Evolutionary conservation across 37 sponge, comb jelly and placozoan species (phyloP), one percentile per base, ranked within the genome.

Genomic region (Halisarca cf. caerulea): DNA sequence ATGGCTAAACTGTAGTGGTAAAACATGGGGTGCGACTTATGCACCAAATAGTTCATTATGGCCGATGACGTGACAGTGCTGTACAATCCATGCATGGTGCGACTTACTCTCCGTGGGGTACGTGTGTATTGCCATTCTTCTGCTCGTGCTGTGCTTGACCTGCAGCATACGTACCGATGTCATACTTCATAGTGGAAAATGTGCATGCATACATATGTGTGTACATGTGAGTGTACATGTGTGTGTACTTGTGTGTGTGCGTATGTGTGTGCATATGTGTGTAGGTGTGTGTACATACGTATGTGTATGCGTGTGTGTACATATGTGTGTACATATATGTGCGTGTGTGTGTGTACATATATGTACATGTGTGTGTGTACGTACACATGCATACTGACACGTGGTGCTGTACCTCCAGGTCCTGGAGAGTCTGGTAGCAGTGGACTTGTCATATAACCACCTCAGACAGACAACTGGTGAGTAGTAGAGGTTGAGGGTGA

Each of bases 371-470:
- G n/a, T n/a, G n/a, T n/a, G n/a, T n/a, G n/a, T n/a, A n/a, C n/a
- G n/a, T n/a, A n/a, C n/a, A n/a, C n/a, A 18, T 17, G 17, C 17
- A 17, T 54, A 17, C 15, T n/a, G 7, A 28, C 27, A 2, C 25
- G 60, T 59, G 3, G 6, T 27, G 20, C 62, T 38, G 2, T 27
- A 51, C 36, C 20, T 30, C 1, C 82, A 91, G 92, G 83, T 88
- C 23, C 51, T 92, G 83, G 92, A 92, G 73, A 45, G 70, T 6
- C 58, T 92, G 37, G 62, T 59, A 0, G 33, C 37, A 2, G 77
- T 92, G 54, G 58, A 88, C 37, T 41, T 92, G 25, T 88, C 92
- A 14, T 83, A 92, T 75, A 92, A 92, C 36, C 35, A 74, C 20
- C 78, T 92, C 69, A 68, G 35, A 68, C 69, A 68, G 69, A 17